Conservation (phyloP, 2,113 vertebrate species). For the Siniperca knerii region DNA sequence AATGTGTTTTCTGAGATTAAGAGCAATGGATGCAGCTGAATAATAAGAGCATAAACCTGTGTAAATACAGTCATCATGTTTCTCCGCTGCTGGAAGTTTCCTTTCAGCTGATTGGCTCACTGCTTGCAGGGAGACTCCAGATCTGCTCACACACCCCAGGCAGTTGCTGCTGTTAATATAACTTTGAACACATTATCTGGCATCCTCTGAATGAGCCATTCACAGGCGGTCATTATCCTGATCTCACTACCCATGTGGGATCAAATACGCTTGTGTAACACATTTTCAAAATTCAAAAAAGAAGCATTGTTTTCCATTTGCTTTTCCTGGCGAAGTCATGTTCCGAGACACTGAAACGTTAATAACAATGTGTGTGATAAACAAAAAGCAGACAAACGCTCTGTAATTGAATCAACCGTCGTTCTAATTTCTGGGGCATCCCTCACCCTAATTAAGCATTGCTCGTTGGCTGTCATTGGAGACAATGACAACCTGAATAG, state of each 20-base stretch:
- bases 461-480: constrained; percentile 62
- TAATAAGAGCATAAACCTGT: neutral
- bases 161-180: constrained; percentile 47
- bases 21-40: constrained; percentile 25
- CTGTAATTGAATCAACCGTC: constrained; percentile 76
- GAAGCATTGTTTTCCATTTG: constrained; percentile 45
- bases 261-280: constrained; percentile 38
- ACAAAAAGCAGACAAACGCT: constrained; percentile 67
- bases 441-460: constrained; percentile 68
- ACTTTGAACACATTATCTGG: constrained; percentile 42
- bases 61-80: neutral
- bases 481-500: constrained; percentile 75
- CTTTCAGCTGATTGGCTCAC: constrained; percentile 24
- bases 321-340: constrained; percentile 39
- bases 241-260: constrained; percentile 7
- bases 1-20: constrained; percentile 49
- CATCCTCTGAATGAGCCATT: constrained; percentile 34
- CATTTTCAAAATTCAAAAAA: constrained; percentile 34
- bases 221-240: constrained; percentile 42
- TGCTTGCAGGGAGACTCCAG: constrained; percentile 4
- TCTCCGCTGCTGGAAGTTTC: neutral
- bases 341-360: constrained; percentile 40
- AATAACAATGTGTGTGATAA: constrained; percentile 37
- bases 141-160: constrained; percentile 21
- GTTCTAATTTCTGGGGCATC: constrained; percentile 70